Conservation (phyloP, 2,797 vertebrate genomes). For the Liparis tanakae region DNA sequence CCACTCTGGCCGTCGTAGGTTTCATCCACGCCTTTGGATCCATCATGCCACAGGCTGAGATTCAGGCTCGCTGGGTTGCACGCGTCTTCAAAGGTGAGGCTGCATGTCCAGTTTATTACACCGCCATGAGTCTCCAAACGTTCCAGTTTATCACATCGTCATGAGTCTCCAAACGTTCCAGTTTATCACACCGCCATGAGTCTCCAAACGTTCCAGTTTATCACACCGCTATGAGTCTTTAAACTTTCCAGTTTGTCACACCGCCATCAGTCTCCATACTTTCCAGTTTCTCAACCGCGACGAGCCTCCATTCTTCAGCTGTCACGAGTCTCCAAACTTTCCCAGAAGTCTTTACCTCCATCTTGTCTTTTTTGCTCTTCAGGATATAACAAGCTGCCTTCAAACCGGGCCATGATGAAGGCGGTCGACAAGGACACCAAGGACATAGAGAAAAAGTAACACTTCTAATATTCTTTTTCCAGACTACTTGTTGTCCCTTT, state of each 20-base stretch:
- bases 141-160: no score
- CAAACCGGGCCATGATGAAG: slow-evolving; percentile 71
- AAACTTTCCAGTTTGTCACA: no score
- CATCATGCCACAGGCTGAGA: slow-evolving; percentile 82
- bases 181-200: no score
- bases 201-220: not conserved
- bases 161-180: no score
- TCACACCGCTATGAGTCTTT: no score
- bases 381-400: slow-evolving; percentile 72
- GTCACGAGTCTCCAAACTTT: not conserved
- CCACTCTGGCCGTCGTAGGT: slow-evolving; percentile 81
- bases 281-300: not conserved
- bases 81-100: slow-evolving; percentile 80
- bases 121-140: no score
- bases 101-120: not conserved
- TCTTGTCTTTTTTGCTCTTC: slow-evolving; percentile 1
- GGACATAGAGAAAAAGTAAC: slow-evolving; percentile 69
- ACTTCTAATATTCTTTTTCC: not conserved
- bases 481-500: not conserved
- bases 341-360: not conserved
- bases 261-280: no score
- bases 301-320: no score
- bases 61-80: slow-evolving; percentile 80
- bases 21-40: slow-evolving; percentile 82
- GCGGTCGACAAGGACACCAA: slow-evolving; percentile 72